These are phyloP conservation scores for Onthophagus taurus DNA, from an alignment of 1,140 invertebrate species.

Conservation along the genomic window DNA sequence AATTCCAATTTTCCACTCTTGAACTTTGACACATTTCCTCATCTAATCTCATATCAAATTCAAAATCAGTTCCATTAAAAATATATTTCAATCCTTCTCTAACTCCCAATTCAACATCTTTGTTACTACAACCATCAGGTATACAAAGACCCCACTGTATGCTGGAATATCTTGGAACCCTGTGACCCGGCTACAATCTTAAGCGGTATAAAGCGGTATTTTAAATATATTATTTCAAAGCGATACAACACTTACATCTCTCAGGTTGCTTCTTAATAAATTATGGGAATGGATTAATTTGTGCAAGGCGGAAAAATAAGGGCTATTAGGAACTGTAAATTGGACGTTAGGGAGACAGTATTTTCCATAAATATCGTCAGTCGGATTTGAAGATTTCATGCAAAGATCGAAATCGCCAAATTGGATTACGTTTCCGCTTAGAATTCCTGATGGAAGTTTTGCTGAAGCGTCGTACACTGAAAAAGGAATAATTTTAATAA, in stretches of 20 bases:
- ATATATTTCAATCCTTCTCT: constrained; percentile 21
- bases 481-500: no score
- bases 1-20: no score
- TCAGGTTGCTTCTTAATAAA: constrained; percentile 47
- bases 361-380: constrained; percentile 40
- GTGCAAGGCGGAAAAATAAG: constrained; percentile 40
- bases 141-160: constrained; percentile 54
- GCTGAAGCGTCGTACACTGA: constrained; percentile 54
- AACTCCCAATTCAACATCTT: constrained; percentile 46
- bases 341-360: constrained; percentile 51
- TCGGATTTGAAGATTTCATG: constrained; percentile 35
- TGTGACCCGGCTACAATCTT: constrained; percentile 47
- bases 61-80: constrained; percentile 39
- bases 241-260: constrained; percentile 45
- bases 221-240: not conserved
- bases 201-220: not conserved
- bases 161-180: constrained; percentile 49
- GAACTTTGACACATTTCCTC: no score
- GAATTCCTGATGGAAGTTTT: constrained; percentile 48
- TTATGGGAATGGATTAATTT: constrained; percentile 48
- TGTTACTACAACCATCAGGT: constrained; percentile 46
- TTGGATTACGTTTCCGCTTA: constrained; percentile 53
- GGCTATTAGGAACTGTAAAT: constrained; percentile 36
- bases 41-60: no score
- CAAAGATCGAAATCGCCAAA: constrained; percentile 56